These are phyloP conservation scores for Heliothis subflexa DNA, from an alignment of 1,140 invertebrate species.

Conservation along the genomic window DNA sequence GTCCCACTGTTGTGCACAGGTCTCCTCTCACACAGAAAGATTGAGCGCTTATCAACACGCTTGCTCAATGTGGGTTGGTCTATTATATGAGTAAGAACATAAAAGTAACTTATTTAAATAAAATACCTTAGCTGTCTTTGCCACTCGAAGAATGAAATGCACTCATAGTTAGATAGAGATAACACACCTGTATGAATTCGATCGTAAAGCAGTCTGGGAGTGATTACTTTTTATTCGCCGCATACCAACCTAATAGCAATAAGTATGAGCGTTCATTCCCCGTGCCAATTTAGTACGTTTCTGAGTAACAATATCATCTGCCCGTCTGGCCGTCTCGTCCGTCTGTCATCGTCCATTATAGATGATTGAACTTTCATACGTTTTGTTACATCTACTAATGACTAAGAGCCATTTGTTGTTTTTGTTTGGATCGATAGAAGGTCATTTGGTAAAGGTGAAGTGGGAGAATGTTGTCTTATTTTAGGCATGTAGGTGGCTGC, in stretches of 20 bases:
- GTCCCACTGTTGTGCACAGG: too few species aligned
- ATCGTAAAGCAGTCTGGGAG: constrained; percentile 3
- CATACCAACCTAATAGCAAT: not conserved
- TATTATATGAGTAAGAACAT: too few species aligned
- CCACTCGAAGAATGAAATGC: too few species aligned
- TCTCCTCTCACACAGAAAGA: too few species aligned
- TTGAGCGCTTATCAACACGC: too few species aligned
- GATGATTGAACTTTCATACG: constrained; percentile 40
- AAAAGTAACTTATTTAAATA: too few species aligned
- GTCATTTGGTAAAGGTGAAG: constrained; percentile 17
- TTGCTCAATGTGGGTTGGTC: too few species aligned
- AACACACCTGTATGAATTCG: not conserved
- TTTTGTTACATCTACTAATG: constrained; percentile 37
- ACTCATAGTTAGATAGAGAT: not conserved
- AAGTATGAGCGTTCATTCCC: constrained; percentile 15
- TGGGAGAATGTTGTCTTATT: not conserved
- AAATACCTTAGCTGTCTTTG: too few species aligned
- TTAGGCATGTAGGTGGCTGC: not conserved
- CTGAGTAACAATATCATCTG: constrained; percentile 31
- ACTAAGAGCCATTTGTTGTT: constrained; percentile 23
- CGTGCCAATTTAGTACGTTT: constrained; percentile 24
- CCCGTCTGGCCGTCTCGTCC: constrained; percentile 5
- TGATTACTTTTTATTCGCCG: not conserved
- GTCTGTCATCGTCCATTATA: constrained; percentile 40
- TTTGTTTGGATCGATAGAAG: constrained; percentile 18